A percentile compares a stretch with the other conserved stretches of the same genome.
These are phyloP conservation scores for Melanostoma mellinum DNA, from an alignment of 2,888 invertebrate genomes.

Conservation along the genomic window DNA sequence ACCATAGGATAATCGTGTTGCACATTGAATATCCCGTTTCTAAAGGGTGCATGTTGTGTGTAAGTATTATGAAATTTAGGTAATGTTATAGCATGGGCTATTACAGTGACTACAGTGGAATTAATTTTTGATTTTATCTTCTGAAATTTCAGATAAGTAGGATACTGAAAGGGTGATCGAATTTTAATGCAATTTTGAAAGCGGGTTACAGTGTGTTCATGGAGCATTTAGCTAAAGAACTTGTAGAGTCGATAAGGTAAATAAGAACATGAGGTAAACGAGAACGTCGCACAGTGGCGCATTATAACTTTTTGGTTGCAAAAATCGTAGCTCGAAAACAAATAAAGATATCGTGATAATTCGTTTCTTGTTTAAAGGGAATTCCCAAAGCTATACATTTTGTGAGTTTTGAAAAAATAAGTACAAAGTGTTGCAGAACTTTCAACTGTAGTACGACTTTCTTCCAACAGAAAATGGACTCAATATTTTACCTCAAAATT, in stretches of 20 bases:
- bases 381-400: too few relatives aligned
- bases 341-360: too few relatives aligned
- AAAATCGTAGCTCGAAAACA: too few relatives aligned
- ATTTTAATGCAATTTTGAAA: conserved; percentile 45
- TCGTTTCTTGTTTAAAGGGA: too few relatives aligned
- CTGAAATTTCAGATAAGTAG: conserved; percentile 26
- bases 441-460: too few relatives aligned
- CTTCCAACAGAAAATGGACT: too few relatives aligned
- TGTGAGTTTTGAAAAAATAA: too few relatives aligned
- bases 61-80: not conserved
- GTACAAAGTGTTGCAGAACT: too few relatives aligned
- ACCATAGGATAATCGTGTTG: conserved; percentile 39
- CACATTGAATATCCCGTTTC: conserved; percentile 49
- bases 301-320: too few relatives aligned
- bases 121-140: not conserved
- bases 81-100: not conserved
- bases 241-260: not conserved
- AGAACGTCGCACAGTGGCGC: too few relatives aligned
- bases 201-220: conserved; percentile 35
- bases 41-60: not conserved
- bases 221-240: not conserved
- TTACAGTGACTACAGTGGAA: conserved; percentile 3
- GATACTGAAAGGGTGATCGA: conserved; percentile 37
- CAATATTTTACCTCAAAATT: too few relatives aligned
- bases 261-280: too few relatives aligned